Base-by-base conservation (phyloP, 2,113 vertebrate genomes). In the Ptilorrhoa leucosticta region DNA sequence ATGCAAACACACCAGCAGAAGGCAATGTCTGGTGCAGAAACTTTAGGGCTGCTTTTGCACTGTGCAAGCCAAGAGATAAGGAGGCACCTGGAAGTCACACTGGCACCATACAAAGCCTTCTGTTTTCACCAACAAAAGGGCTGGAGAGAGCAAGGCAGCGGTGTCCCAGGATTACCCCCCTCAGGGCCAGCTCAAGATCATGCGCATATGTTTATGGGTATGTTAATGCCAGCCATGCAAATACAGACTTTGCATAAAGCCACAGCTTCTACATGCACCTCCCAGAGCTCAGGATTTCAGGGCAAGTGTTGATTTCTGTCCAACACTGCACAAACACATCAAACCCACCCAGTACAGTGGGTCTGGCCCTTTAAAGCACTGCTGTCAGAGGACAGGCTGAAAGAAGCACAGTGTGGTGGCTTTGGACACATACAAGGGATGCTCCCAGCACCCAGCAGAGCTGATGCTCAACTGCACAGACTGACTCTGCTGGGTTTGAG, bases 361-460 rank as follows among this genome's bases (percentile, higher is more conserved):
- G 37, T 33, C 0, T 45, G 28, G 23, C 30, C 22, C 50, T 89
- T 35, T 6, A 44, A n/a, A 72, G 53, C 28, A 37, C 9, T 0
- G 0, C 35, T 56, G 40, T 11, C 22, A 40, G 44, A 68, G 28
- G 44, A 68, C 39, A 83, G 69, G 42, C 28, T n/a, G 63, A 45
- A 65, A 40, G 33, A n/a, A 81, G 31, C 44, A 47, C 33, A 13
- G 45, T 0, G 7, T 0, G 1, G 7, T 7, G 17, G 13, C 47
- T 66, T 9, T 26, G 51, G 23, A 51, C 31, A 39, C 16, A 5
- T 2, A 16, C 0, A 63, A 72, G n/a, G 39, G 82, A 73, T 9
- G 26, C 12, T 45, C 47, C 35, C 44, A 13, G 56, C 39, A 58
- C 10, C 7, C 19, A 13, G 21, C 11, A 63, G 47, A 80, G 63